phyloP scores from a whole-genome alignment of 2,888 invertebrate species.

The Drosophila mettleri region DNA sequence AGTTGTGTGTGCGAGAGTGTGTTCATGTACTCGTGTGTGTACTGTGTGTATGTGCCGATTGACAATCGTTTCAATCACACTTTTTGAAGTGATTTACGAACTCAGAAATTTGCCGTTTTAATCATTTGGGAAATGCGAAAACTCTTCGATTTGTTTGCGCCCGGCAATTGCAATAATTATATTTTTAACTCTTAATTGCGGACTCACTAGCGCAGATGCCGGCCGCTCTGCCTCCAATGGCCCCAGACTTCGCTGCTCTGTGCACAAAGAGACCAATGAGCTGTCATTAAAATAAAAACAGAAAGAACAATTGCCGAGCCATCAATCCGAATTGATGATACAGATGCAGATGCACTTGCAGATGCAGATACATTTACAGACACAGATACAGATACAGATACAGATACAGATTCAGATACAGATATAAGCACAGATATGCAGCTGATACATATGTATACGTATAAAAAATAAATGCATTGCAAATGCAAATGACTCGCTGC shows the following conservation, averaged over 20 bases:
- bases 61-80: constrained; percentile 81
- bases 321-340: constrained; percentile 80
- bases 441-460: constrained; percentile 43
- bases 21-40: too few species aligned
- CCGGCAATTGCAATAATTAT: constrained; percentile 79
- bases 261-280: constrained; percentile 80
- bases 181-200: constrained; percentile 83
- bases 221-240: constrained; percentile 1
- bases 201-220: constrained; percentile 60
- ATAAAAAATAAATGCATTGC: constrained; percentile 72
- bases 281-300: constrained; percentile 81
- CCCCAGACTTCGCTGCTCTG: constrained; percentile 14
- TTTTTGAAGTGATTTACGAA: constrained; percentile 83
- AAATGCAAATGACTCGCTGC: constrained; percentile 66
- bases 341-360: constrained; percentile 31
- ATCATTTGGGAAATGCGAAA: constrained; percentile 48
- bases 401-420: constrained; percentile 21
- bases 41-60: constrained; percentile 21
- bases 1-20: not conserved
- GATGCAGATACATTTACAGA: constrained; percentile 18
- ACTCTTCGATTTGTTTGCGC: constrained; percentile 1
- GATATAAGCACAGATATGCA: constrained; percentile 40
- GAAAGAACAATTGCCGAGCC: constrained; percentile 77
- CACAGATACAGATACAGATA: constrained; percentile 40
- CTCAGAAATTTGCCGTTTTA: constrained; percentile 58